Evolutionary conservation across 2,888 invertebrate species (phyloP).

Genomic region (Chesias legatella): DNA sequence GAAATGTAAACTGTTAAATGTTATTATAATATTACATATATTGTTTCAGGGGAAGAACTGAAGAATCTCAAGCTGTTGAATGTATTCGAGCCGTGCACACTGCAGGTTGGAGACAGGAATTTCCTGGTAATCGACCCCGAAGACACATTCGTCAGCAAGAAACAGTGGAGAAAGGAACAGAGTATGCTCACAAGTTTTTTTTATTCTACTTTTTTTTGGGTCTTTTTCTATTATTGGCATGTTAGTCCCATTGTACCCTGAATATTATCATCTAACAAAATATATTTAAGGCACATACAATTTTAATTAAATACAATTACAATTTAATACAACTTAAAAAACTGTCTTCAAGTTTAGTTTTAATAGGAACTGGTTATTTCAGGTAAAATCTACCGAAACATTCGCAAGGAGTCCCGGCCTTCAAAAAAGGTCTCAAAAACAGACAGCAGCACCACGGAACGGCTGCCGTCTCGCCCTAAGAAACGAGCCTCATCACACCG

Average conservation of each 20-base stretch:
- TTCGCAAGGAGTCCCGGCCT: constrained; percentile 63
- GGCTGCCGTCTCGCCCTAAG: constrained; percentile 70
- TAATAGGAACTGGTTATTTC: constrained; percentile 5
- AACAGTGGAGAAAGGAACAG: constrained; percentile 87
- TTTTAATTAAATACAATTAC: too few relatives aligned
- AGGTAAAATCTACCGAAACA: constrained; percentile 71
- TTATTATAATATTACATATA: too few relatives aligned
- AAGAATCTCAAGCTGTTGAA: constrained; percentile 91
- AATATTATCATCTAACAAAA: too few relatives aligned
- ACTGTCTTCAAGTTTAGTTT: too few relatives aligned
- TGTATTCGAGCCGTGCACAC: constrained; percentile 91
- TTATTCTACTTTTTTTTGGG: too few relatives aligned
- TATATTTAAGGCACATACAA: too few relatives aligned
- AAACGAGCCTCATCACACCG: constrained; percentile 69
- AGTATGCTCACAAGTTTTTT: constrained; percentile 66
- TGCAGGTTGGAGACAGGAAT: constrained; percentile 94
- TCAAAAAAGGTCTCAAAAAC: constrained; percentile 61
- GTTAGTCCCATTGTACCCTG: too few relatives aligned
- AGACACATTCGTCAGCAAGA: constrained; percentile 87
- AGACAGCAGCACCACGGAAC: constrained; percentile 55
- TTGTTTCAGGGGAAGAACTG: constrained; percentile 86
- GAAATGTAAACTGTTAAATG: too few relatives aligned
- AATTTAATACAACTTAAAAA: too few relatives aligned
- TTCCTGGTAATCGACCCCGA: constrained; percentile 88
- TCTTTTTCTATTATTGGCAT: too few relatives aligned